Conservation (phyloP, 2,113 vertebrate species). For the Macaca nemestrina region DNA sequence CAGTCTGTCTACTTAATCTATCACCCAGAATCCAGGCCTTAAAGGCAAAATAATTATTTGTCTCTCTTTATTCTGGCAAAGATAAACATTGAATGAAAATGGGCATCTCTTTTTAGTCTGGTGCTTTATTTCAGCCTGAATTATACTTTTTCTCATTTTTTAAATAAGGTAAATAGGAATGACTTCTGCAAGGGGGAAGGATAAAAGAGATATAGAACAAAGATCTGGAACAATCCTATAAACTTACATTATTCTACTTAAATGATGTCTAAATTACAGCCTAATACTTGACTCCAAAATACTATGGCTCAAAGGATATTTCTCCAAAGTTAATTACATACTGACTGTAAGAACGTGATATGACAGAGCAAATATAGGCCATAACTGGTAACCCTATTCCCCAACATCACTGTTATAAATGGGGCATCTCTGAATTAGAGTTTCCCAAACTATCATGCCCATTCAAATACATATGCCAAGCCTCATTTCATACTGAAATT, state of each 20-base stretch:
- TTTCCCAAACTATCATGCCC: neutral
- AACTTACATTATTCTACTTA: conserved; percentile 3
- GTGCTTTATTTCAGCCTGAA: neutral
- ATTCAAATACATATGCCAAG: conserved; percentile 43
- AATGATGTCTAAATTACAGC: neutral
- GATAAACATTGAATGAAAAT: conserved; percentile 34
- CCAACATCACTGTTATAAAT: neutral
- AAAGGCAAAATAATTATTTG: conserved; percentile 41
- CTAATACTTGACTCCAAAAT: neutral
- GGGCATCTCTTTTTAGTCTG: neutral
- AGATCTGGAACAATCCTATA: neutral
- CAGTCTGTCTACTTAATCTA: neutral
- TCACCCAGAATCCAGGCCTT: conserved; percentile 1
- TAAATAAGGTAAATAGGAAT: neutral
- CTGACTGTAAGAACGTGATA: neutral
- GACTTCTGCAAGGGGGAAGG: neutral
- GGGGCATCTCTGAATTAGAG: neutral
- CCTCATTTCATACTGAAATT: conserved; percentile 24
- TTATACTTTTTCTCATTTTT: neutral
- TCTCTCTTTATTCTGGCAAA: neutral
- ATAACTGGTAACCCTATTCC: neutral
- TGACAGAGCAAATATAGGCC: neutral
- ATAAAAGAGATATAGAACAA: neutral
- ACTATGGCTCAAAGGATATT: neutral
- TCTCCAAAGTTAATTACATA: neutral